phyloP scores from a whole-genome alignment of 1,140 invertebrate genomes.

The Euwallacea similis region DNA sequence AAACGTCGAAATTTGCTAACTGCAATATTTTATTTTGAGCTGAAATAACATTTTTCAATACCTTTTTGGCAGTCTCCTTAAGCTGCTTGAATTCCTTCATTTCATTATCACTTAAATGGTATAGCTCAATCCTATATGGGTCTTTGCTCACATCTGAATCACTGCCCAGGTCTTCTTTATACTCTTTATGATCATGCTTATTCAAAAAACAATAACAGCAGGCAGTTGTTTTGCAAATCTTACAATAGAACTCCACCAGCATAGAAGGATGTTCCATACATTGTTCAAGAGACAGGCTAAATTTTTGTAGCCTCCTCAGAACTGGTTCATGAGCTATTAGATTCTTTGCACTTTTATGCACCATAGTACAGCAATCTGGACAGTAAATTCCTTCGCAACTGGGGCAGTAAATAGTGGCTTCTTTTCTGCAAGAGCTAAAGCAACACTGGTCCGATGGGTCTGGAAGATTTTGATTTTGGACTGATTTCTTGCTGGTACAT shows the following conservation, averaged over 20 bases:
- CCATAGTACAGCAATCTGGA: slow-evolving; percentile 25
- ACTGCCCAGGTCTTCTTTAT: slow-evolving; percentile 24
- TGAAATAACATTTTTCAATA: slow-evolving; percentile 17
- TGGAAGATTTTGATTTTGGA: neutral
- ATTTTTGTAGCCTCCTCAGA: slow-evolving; percentile 11
- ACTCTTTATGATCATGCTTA: slow-evolving; percentile 32
- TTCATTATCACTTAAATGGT: slow-evolving; percentile 20
- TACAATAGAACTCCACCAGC: slow-evolving; percentile 37
- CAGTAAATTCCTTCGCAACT: slow-evolving; percentile 39
- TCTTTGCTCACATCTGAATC: neutral
- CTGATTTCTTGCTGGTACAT: neutral
- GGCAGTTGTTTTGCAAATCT: slow-evolving; percentile 20
- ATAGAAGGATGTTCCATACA: slow-evolving; percentile 30
- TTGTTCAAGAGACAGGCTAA: slow-evolving; percentile 26
- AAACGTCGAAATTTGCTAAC: slow-evolving; percentile 15
- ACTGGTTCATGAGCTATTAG: slow-evolving; percentile 29
- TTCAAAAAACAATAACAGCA: slow-evolving; percentile 40
- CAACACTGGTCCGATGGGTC: slow-evolving; percentile 32
- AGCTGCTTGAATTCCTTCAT: slow-evolving; percentile 24
- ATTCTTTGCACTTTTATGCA: slow-evolving; percentile 37
- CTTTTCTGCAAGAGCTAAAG: slow-evolving; percentile 30
- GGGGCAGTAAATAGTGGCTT: slow-evolving; percentile 32
- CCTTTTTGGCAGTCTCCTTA: slow-evolving; percentile 5
- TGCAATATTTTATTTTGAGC: slow-evolving; percentile 16
- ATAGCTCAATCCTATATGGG: neutral